Percentiles rank a stretch among this genome's conserved stretches.
These are phyloP conservation scores for Hapalemur alaotrensis DNA, from an alignment of 2,797 vertebrate genomes.

Conservation along the genomic window DNA sequence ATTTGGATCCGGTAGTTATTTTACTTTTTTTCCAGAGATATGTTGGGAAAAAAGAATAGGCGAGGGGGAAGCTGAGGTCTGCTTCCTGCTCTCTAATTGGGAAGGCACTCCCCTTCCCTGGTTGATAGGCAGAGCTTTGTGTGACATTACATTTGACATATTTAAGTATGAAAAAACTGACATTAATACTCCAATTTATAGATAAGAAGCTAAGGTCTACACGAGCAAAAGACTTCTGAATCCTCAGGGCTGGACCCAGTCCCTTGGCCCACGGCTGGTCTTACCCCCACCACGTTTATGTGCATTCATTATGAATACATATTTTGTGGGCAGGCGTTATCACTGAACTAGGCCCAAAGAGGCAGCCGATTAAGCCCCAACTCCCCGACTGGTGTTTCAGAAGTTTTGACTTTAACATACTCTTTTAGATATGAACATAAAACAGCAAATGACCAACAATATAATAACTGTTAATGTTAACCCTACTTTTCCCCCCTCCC, in stretches of 20 bases:
- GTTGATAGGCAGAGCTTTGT: not conserved
- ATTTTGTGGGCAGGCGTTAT: not conserved
- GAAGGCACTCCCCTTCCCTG: not conserved
- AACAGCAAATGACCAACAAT: not conserved
- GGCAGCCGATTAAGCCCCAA: not conserved
- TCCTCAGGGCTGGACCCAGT: not conserved
- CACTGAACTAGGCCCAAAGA: not conserved
- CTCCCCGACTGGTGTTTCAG: not conserved
- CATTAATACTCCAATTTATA: not conserved
- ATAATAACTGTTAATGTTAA: not conserved
- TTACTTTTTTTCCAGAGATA: not conserved
- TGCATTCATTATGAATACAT: not conserved
- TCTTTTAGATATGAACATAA: not conserved
- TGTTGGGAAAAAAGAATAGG: no score
- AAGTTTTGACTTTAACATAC: not conserved
- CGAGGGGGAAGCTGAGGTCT: not conserved
- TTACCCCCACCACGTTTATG: not conserved
- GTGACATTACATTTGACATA: not conserved
- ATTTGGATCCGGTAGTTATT: not conserved
- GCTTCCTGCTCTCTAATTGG: not conserved
- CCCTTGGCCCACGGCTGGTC: no score
- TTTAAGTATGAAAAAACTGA: not conserved
- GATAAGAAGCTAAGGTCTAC: not conserved
- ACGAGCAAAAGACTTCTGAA: not conserved
- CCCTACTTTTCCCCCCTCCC: not conserved